Conservation (phyloP, 2,113 vertebrate genomes). For the Bos javanicus region DNA sequence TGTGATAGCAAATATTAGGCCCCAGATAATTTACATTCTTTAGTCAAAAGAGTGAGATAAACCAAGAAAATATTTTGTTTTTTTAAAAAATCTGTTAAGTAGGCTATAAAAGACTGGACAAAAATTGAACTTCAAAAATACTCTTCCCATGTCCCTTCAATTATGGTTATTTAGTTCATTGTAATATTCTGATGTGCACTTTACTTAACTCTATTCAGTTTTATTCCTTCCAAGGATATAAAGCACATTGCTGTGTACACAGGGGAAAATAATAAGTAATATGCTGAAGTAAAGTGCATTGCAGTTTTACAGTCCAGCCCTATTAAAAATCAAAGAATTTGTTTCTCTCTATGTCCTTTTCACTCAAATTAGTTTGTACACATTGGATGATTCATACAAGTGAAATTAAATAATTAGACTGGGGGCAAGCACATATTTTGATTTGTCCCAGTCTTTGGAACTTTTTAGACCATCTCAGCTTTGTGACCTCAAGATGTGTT, state of each 20-base stretch:
- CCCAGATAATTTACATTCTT: not conserved
- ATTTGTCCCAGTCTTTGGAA: not conserved
- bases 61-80: not conserved
- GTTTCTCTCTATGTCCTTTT: not conserved
- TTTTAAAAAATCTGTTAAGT: not conserved
- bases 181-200: not conserved
- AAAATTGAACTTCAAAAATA: not conserved
- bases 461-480: not conserved
- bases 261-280: not conserved
- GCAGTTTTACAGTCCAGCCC: not conserved
- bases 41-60: not conserved
- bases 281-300: not conserved
- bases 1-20: not conserved
- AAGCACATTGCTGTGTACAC: not conserved
- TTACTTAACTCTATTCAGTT: not conserved
- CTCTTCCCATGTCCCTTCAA: not conserved
- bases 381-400: not conserved
- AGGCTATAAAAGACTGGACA: not conserved
- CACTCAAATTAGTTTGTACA: not conserved
- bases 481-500: not conserved
- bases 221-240: not conserved
- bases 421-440: not conserved
- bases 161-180: not conserved
- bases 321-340: not conserved
- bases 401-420: not conserved